Percentiles rank a stretch among this genome's conserved stretches.
These are phyloP conservation scores for Paramormyrops kingsleyae DNA, from an alignment of 2,113 vertebrate species.

Conservation along the genomic window DNA sequence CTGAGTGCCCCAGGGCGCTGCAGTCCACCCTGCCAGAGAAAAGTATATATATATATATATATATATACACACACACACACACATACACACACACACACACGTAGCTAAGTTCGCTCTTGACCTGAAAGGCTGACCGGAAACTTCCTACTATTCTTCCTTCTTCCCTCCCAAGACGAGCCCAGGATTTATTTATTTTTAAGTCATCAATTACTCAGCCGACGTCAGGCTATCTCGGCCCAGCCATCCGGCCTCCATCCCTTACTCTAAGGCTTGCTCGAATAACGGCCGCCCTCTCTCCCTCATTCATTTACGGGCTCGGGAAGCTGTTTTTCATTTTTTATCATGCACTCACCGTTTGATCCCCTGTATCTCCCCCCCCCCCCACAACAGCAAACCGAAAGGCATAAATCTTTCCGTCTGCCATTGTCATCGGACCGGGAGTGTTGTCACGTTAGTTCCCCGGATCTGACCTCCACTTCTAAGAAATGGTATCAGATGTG, in stretches of 20 bases:
- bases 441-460: constrained; percentile 76
- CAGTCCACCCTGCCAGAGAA: background rate
- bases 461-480: constrained; percentile 80
- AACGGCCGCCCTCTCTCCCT: constrained; percentile 88
- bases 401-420: constrained; percentile 84
- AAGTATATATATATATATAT: no score
- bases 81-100: background rate
- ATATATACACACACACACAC: background rate
- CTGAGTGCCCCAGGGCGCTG: background rate
- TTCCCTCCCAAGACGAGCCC: constrained; percentile 69
- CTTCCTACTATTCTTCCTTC: constrained; percentile 59
- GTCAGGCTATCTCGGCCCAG: constrained; percentile 73
- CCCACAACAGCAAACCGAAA: constrained; percentile 75
- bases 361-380: constrained; percentile 76
- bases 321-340: constrained; percentile 86
- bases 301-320: constrained; percentile 80
- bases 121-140: constrained; percentile 52
- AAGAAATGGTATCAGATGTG: constrained; percentile 76
- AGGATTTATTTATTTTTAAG: constrained; percentile 78
- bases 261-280: constrained; percentile 80
- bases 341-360: constrained; percentile 84
- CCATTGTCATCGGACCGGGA: constrained; percentile 69
- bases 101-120: constrained; percentile 38
- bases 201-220: constrained; percentile 89
- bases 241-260: constrained; percentile 87